Evolutionary conservation across 2,888 invertebrate genomes (phyloP), one percentile per base, ranked within the genome.

Genomic region (Chrysodeixis includens): DNA sequence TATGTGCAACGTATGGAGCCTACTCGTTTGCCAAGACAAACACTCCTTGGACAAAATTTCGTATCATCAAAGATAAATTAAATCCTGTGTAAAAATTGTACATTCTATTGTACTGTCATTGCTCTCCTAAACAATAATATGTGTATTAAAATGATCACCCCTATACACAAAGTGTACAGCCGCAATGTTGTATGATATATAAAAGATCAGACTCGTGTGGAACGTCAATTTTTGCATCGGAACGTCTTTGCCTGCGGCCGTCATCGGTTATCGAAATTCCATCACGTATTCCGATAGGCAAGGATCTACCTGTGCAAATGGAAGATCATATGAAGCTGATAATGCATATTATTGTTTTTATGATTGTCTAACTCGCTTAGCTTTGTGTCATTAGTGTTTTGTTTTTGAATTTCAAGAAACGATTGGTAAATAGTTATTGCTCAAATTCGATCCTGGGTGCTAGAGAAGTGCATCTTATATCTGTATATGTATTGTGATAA

Each of bases 161-260:
- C 56, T 54, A 66, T 78, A 70, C 64, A 35, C 40, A 56, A 14
- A 30, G 40, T 51, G 66, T 69, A 64, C 67, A 57, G 61, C 30
- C 54, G 26, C 22, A 40, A 46, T 66, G 69, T 64, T 73, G 67
- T 71, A 67, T 75, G 76, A 76, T 72, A 71, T 66, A 55, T 51
- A 20, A 46, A 30, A 58, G 49, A 57, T 20, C 32, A 66, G 78
- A 58, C 66, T 66, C 69, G 79, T 56, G 5, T 30, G 75, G 83
- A 76, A 85, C 80, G 85, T 74, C 76, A 80, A 83, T 84, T 86
- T 86, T 85, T 85, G 82, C 85, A 85, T 86, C 71, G 84, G 86
- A 81, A 85, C 77, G 82, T 68, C 66, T 60, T 61, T 56, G 69
- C 55, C 56, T 46, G 61, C 58, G 67, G 71, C 61, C 76, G 70